Base-by-base conservation (phyloP, 2,888 invertebrate genomes). In the Blomia tropicalis region DNA sequence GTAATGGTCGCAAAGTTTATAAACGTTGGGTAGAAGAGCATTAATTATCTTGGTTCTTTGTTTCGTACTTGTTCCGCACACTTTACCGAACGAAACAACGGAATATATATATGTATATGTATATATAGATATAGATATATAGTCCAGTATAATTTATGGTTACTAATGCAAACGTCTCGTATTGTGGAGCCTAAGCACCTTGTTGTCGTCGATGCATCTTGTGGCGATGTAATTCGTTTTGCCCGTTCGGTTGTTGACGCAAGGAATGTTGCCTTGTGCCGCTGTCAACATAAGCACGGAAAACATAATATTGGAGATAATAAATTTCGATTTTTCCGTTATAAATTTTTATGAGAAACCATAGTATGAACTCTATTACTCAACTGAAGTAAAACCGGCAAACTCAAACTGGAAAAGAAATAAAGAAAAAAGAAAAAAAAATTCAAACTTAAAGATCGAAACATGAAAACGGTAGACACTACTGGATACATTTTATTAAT, bases 321-420 rank as follows among this genome's bases (percentile, higher is more conserved):
- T 47, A 47, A 47, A 47, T 47, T 47, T 47, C 51, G 51, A 47
- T 47, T 47, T 27, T 47, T 47, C n/a, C 7, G 51, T n/a, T 47
- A 47, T 47, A 47, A 47, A 47, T 47, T 47, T 47, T 47, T 47
- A 47, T 47, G 51, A 47, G 51, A 7, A 41, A 41, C 14, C 41
- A 41, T 27, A 47, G 14, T 11, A n/a, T 47, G 51, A 47, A 47
- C 51, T 47, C 51, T 47, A 47, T 47, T 47, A 47, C 23, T 47
- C 7, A n/a, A n/a, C n/a, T n/a, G n/a, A n/a, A n/a, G n/a, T n/a
- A n/a, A n/a, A n/a, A n/a, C n/a, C n/a, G n/a, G n/a, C n/a, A n/a
- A n/a, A n/a, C n/a, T n/a, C n/a, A n/a, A n/a, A n/a, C n/a, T n/a
- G n/a, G n/a, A n/a, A n/a, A n/a, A n/a, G n/a, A n/a, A n/a, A n/a